Evolutionary conservation across 2,888 invertebrate genomes (phyloP).

Genomic region (Melieria omissa): DNA sequence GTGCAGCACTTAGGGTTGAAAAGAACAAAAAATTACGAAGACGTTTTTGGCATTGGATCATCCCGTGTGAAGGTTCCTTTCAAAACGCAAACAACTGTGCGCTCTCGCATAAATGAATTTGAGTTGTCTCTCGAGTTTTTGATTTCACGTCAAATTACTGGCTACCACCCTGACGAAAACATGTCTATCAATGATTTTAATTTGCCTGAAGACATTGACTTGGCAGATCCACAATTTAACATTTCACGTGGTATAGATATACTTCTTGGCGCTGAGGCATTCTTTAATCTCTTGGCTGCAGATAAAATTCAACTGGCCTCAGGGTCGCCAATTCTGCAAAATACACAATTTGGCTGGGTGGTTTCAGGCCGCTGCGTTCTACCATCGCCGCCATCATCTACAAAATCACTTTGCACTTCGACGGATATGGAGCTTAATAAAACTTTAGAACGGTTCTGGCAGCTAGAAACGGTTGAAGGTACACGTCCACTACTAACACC

Average conservation of each 20-base stretch:
- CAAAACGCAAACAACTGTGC: constrained; percentile 34
- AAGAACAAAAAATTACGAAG: constrained; percentile 19
- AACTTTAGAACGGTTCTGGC: constrained; percentile 23
- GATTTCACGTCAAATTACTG: constrained; percentile 14
- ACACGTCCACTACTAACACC: constrained; percentile 9
- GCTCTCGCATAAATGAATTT: constrained; percentile 26
- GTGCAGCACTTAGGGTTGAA: constrained; percentile 18
- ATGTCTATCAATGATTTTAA: constrained; percentile 10
- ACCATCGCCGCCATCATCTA: background rate
- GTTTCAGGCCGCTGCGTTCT: constrained; percentile 24
- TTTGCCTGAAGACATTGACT: constrained; percentile 26
- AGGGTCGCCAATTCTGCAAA: constrained; percentile 37
- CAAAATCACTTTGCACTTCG: background rate
- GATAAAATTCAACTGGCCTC: constrained; percentile 19
- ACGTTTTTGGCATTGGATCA: constrained; percentile 34
- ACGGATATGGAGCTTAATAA: background rate
- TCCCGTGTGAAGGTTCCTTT: constrained; percentile 28
- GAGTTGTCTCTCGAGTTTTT: constrained; percentile 25
- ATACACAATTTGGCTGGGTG: constrained; percentile 31
- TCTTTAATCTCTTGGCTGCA: constrained; percentile 18
- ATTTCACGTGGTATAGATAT: constrained; percentile 28
- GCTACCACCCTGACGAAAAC: constrained; percentile 28
- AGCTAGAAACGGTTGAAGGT: constrained; percentile 18
- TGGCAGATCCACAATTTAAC: constrained; percentile 42
- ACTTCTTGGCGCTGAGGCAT: constrained; percentile 30